Evolutionary conservation across 2,888 invertebrate species (phyloP).

Genomic region (Phlogophora meticulosa): DNA sequence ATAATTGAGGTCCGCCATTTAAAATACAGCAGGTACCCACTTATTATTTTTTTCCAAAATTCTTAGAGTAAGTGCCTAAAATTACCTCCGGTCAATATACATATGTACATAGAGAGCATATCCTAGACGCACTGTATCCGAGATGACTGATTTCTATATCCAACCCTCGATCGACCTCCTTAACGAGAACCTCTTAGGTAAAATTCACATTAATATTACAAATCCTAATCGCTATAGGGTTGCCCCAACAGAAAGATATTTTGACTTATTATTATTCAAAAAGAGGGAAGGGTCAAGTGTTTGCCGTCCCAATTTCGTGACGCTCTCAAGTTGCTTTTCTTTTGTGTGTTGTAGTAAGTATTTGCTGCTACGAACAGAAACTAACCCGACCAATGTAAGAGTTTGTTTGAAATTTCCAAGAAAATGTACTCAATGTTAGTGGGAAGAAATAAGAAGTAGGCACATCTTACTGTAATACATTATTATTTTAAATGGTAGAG

Average conservation of each 20-base stretch:
- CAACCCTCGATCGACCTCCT: background rate
- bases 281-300: conserved; percentile 58
- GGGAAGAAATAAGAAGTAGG: background rate
- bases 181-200: conserved; percentile 2
- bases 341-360: conserved; percentile 49
- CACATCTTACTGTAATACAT: too few species aligned
- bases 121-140: background rate
- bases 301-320: conserved; percentile 60
- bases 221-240: conserved; percentile 36
- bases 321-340: conserved; percentile 62
- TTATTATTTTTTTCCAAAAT: too few species aligned
- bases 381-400: conserved; percentile 50
- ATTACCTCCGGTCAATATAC: too few species aligned
- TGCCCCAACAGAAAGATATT: conserved; percentile 38
- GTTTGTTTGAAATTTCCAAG: conserved; percentile 18
- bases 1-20: too few species aligned
- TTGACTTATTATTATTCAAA: conserved; percentile 54
- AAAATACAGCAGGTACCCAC: too few species aligned
- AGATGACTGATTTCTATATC: background rate
- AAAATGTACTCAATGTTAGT: background rate
- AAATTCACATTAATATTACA: conserved; percentile 20
- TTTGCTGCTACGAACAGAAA: conserved; percentile 40
- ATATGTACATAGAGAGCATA: too few species aligned
- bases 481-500: too few species aligned
- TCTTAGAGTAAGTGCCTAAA: too few species aligned